Conservation (phyloP, 2,888 invertebrate species). For the Andrena bicolor region DNA sequence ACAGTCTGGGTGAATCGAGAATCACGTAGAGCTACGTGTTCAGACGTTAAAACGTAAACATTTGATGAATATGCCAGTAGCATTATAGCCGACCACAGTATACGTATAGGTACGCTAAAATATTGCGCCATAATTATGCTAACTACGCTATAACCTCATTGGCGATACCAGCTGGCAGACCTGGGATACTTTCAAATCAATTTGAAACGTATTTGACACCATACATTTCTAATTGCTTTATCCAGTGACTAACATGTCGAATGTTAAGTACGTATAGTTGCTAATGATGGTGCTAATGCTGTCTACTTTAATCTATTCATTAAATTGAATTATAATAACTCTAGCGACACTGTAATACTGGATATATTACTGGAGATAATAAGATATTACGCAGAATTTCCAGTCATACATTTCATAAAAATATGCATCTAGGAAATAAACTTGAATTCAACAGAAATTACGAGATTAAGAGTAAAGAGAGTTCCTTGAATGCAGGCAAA, state of each 20-base stretch:
- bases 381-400: not conserved
- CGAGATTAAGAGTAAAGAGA: not conserved
- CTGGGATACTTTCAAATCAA: not conserved
- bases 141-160: not conserved
- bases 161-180: not conserved
- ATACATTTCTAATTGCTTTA: not conserved
- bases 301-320: too few species aligned
- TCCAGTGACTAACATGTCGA: too few species aligned
- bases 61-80: slow-evolving; percentile 54
- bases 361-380: not conserved
- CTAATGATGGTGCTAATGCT: too few species aligned
- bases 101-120: slow-evolving; percentile 14
- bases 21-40: slow-evolving; percentile 52
- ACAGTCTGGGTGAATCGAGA: slow-evolving; percentile 24
- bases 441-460: not conserved
- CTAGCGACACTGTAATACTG: not conserved
- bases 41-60: slow-evolving; percentile 46
- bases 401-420: not conserved
- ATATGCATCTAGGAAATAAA: not conserved
- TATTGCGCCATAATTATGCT: slow-evolving; percentile 17
- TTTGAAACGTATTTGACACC: not conserved
- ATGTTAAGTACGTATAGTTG: too few species aligned
- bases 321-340: not conserved
- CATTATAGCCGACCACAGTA: slow-evolving; percentile 13
- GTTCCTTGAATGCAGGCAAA: not conserved